These are phyloP conservation scores for Scaptomyza tumidula DNA, from an alignment of 2,888 invertebrate genomes.

Conservation along the genomic window DNA sequence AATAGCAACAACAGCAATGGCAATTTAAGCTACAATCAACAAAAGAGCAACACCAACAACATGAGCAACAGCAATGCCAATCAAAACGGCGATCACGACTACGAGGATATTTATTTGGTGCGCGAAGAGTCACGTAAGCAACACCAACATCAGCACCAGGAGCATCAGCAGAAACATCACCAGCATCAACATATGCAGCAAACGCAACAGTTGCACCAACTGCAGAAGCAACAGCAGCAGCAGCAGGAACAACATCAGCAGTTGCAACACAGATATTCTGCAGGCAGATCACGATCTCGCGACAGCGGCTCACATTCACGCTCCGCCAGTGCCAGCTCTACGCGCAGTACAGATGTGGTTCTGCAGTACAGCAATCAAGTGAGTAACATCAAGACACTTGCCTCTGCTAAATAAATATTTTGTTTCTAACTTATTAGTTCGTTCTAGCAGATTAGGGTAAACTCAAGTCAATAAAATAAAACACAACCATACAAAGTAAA, in stretches of 20 bases:
- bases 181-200: slow-evolving; percentile 41
- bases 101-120: slow-evolving; percentile 92
- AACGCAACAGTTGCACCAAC: slow-evolving; percentile 61
- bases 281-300: slow-evolving; percentile 86
- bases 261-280: slow-evolving; percentile 76
- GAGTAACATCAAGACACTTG: slow-evolving; percentile 48
- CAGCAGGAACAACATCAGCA: slow-evolving; percentile 44
- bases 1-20: slow-evolving; percentile 45
- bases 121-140: slow-evolving; percentile 86
- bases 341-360: slow-evolving; percentile 84
- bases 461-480: too few species aligned
- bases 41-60: slow-evolving; percentile 3
- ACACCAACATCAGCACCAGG: slow-evolving; percentile 57
- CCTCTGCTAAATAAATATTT: too few species aligned
- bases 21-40: slow-evolving; percentile 45
- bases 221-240: slow-evolving; percentile 53
- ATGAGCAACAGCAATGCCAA: slow-evolving; percentile 51
- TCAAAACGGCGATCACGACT: slow-evolving; percentile 88
- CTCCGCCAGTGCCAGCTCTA: slow-evolving; percentile 87
- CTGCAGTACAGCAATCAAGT: slow-evolving; percentile 84
- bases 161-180: slow-evolving; percentile 44
- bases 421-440: too few species aligned
- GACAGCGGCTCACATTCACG: slow-evolving; percentile 92
- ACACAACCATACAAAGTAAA: too few species aligned
- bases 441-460: too few species aligned